These are phyloP conservation scores for Chrysotoxum bicinctum DNA, from an alignment of 2,888 invertebrate genomes.

Conservation along the genomic window DNA sequence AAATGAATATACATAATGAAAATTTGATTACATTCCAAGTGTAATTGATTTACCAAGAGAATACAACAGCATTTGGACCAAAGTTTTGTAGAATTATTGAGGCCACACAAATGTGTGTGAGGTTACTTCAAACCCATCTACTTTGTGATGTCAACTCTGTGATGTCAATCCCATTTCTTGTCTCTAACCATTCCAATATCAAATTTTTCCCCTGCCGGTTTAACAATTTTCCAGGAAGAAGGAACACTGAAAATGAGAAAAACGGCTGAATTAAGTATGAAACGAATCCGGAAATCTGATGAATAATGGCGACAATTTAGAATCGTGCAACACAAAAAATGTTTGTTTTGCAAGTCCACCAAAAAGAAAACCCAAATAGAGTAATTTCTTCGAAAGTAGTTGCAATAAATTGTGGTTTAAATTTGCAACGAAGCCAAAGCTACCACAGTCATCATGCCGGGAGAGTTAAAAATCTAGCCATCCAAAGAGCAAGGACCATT, in stretches of 20 bases:
- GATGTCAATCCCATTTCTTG: conserved; percentile 47
- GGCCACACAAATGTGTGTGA: no score
- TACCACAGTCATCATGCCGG: conserved; percentile 22
- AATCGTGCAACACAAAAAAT: conserved; percentile 48
- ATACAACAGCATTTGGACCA: not conserved
- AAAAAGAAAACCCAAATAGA: conserved; percentile 34
- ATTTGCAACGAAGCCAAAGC: conserved; percentile 68
- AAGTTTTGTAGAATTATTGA: not conserved
- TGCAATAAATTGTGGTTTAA: conserved; percentile 70
- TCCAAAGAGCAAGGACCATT: conserved; percentile 50
- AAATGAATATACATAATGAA: conserved; percentile 15
- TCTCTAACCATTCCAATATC: not conserved
- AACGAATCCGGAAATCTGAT: conserved; percentile 67
- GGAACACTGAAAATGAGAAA: conserved; percentile 3
- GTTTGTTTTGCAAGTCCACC: no score
- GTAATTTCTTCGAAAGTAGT: conserved; percentile 69
- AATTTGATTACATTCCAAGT: conserved; percentile 57
- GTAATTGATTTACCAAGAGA: conserved; percentile 25
- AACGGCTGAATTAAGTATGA: conserved; percentile 55
- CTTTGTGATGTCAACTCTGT: conserved; percentile 15
- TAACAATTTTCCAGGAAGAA: not conserved
- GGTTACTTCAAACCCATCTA: conserved; percentile 11
- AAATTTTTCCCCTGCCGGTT: not conserved
- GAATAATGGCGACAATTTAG: conserved; percentile 67
- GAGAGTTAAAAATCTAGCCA: not conserved